Evolutionary conservation across 2,113 vertebrate genomes (phyloP).

Genomic region (Zosterops hypoxanthus): DNA sequence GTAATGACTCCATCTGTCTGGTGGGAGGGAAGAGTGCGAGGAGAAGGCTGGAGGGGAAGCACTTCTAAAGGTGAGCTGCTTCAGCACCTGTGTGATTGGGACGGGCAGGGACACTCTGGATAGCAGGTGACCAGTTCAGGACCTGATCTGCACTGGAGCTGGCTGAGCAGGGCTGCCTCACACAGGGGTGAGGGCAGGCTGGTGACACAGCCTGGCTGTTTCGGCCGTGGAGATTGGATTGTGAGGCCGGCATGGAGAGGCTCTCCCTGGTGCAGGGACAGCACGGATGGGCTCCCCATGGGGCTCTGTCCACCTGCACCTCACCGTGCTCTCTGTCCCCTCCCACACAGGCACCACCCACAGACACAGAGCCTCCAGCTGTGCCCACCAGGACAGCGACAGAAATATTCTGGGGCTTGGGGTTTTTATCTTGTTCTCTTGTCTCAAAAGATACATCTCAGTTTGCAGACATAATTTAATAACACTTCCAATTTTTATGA

Average conservation of each 20-base stretch:
- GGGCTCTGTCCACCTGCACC: not conserved
- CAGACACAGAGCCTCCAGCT: not conserved
- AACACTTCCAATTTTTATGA: constrained; percentile 47
- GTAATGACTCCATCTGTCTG: not conserved
- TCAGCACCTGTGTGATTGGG: fast-evolving
- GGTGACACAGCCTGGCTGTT: fast-evolving
- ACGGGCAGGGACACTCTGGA: not conserved
- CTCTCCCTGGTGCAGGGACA: not conserved
- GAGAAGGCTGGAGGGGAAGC: not conserved
- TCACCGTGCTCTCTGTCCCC: fast-evolving
- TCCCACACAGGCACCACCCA: not conserved
- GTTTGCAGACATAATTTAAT: constrained; percentile 10
- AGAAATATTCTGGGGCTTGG: not conserved
- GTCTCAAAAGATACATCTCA: not conserved
- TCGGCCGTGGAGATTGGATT: not conserved
- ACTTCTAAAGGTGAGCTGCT: not conserved
- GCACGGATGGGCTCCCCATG: not conserved
- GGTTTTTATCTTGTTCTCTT: not conserved
- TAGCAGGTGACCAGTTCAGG: fast-evolving
- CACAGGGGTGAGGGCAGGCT: fast-evolving
- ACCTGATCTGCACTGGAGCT: not conserved
- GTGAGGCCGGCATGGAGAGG: fast-evolving
- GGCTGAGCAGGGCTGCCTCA: not conserved
- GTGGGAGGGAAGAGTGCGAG: not conserved
- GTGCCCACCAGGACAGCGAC: fast-evolving